Percentiles rank a stretch among this genome's conserved stretches.
Evolutionary conservation across 2,113 vertebrate genomes (phyloP).

Genomic region (Psammodynastes pulverulentus): DNA sequence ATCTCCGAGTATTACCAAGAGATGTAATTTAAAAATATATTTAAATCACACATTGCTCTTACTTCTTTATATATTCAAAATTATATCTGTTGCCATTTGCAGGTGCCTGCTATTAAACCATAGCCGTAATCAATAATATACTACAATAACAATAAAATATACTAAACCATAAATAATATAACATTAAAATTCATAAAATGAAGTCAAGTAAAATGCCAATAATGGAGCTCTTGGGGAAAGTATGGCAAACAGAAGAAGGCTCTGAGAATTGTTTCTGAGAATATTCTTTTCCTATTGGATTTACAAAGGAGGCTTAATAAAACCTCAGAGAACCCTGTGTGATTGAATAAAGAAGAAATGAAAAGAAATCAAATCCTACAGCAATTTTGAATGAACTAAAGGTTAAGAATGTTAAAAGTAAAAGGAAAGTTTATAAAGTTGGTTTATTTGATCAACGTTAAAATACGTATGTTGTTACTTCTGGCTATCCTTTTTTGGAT

Average conservation of each 20-base stretch:
- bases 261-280: not conserved
- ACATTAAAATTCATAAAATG: not conserved
- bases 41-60: not conserved
- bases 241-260: not conserved
- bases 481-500: not conserved
- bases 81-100: not conserved
- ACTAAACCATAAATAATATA: not conserved
- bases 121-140: not conserved
- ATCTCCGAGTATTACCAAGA: not conserved
- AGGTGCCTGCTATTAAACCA: not conserved
- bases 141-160: not conserved
- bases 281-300: not conserved
- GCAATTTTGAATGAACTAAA: not conserved
- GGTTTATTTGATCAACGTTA: not conserved
- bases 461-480: not conserved
- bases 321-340: not conserved
- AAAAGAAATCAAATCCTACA: not conserved
- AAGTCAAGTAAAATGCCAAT: not conserved
- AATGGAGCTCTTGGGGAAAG: not conserved
- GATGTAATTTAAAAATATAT: too few relatives aligned
- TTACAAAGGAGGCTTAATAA: not conserved
- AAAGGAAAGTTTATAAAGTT: not conserved
- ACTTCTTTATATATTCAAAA: not conserved
- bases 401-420: not conserved
- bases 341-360: not conserved